Evolutionary conservation across 1,140 invertebrate species (phyloP), one percentile per base, ranked within the genome.

Genomic region (Drosophila kanapiae): DNA sequence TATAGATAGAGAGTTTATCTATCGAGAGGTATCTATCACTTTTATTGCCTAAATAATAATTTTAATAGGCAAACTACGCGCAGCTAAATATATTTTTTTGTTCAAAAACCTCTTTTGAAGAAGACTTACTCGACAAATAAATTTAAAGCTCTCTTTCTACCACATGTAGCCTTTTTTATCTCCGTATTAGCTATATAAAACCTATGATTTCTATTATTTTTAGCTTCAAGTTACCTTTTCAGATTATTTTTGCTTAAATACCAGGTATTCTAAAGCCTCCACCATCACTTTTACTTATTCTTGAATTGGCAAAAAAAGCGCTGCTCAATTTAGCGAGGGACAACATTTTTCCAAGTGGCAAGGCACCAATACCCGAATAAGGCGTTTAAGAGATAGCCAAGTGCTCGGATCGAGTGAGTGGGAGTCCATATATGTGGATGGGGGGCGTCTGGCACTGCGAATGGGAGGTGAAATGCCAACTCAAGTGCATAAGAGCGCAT

Each of bases 401-500:
- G 84, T 75, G 76, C 57, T 78, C 64, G n/a, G 18, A 18, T 37
- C 47, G 45, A 69, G 64, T 38, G 62, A 18, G 31, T 51, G 62
- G 62, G 62, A 18, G 56, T 56, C 33, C 51, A 14, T 40, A 68
- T 47, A 33, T 33, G 4, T 67, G 53, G 58, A 43, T 27, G 54
- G 38, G 18, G 27, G 23, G 23, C 23, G 23, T 23, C 23, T 23
- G 23, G 23, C 23, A 23, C 35, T n/a, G 49, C 33, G 23, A 47
- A 54, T 56, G 13, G 45, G 54, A 29, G 27, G 38, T 48, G 54
- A 23, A 31, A 40, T 54, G 38, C 56, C 61, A 60, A 45, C 65
- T 65, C 70, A 71, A 79, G 70, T 87, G 80, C 75, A 86, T 82
- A 80, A 63, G 48, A 82, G 83, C 80, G 68, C 60, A 84, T 81